Percentiles rank a stretch among this genome's conserved stretches.
Evolutionary conservation across 1,140 invertebrate species (phyloP).

Genomic region (Leptestheria dahalacensis): DNA sequence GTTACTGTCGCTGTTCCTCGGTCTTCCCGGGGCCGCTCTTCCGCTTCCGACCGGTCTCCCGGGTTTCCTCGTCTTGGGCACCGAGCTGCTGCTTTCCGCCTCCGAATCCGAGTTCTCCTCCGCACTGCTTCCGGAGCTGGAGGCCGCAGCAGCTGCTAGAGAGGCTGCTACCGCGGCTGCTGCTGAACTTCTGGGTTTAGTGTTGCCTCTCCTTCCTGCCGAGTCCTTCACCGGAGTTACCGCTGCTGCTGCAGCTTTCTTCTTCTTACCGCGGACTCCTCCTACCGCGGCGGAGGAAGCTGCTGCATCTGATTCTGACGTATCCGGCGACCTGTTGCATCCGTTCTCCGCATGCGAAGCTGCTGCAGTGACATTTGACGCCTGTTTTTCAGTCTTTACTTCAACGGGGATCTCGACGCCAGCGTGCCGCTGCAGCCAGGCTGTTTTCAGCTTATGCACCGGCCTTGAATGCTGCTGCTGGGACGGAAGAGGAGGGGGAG

Average conservation of each 20-base stretch:
- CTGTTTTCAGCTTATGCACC: slow-evolving; percentile 65
- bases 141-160: slow-evolving; percentile 26
- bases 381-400: neutral
- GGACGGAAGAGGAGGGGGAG: neutral
- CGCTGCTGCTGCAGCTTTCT: slow-evolving; percentile 6
- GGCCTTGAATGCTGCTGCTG: slow-evolving; percentile 28
- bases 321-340: neutral
- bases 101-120: neutral
- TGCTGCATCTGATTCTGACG: neutral
- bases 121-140: neutral
- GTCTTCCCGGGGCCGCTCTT: slow-evolving; percentile 25
- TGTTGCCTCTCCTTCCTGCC: neutral
- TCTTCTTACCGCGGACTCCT: neutral
- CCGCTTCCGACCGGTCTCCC: neutral
- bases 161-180: slow-evolving; percentile 39
- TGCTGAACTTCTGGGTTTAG: neutral
- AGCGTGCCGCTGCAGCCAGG: slow-evolving; percentile 75
- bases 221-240: neutral
- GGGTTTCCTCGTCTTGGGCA: neutral
- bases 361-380: neutral
- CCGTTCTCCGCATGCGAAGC: neutral
- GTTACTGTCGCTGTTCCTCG: slow-evolving; percentile 25
- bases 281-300: neutral
- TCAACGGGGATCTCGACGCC: slow-evolving; percentile 23
- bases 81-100: neutral